Base-by-base conservation (phyloP, 2,113 vertebrate genomes). In the Gavialis gangeticus region DNA sequence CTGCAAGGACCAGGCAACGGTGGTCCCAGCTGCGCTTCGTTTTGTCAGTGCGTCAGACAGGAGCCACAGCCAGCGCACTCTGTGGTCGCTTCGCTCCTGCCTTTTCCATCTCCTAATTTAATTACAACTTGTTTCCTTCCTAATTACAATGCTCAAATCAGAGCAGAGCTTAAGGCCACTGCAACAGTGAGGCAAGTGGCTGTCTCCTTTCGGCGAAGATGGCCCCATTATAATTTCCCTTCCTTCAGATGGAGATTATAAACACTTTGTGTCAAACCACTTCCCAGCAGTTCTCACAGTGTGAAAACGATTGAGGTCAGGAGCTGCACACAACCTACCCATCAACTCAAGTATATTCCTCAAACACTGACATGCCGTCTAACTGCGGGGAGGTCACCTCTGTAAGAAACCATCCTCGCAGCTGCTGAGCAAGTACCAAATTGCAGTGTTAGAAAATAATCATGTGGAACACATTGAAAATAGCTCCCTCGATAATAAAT, bases 261-360 rank as follows among this genome's bases (percentile, higher is more conserved):
- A 97, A 97, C 96, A 91, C 97, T 97, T 91, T 71, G 95, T 96
- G 98, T 98, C 98, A 97, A 96, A 91, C 90, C 95, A 87, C 93
- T 84, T 92, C 96, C 96, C 92, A 76, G 97, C 97, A 96, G 97
- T 93, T 97, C 80, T 84, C 96, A 30, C 97, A 34, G 79, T 93
- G 73, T 97, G 97, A 98, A 91, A 97, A 96, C 95, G 87, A 97
- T 97, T 95, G 98, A 97, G 98, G 98, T 98, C 98, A 98, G 92
- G 90, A 93, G 96, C 98, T 97, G 96, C 97, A 94, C 97, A 95
- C 97, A 97, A 97, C 97, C 97, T 95, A 96, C 97, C 98, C 98
- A 97, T 97, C 98, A 98, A 56, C 77, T 93, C 87, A 2, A 58
- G 94, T 94, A 96, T 96, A 98, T 97, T 96, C 96, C 96, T 98